Evolutionary conservation across 2,113 vertebrate species (phyloP).

Genomic region (Ascaphus truei): DNA sequence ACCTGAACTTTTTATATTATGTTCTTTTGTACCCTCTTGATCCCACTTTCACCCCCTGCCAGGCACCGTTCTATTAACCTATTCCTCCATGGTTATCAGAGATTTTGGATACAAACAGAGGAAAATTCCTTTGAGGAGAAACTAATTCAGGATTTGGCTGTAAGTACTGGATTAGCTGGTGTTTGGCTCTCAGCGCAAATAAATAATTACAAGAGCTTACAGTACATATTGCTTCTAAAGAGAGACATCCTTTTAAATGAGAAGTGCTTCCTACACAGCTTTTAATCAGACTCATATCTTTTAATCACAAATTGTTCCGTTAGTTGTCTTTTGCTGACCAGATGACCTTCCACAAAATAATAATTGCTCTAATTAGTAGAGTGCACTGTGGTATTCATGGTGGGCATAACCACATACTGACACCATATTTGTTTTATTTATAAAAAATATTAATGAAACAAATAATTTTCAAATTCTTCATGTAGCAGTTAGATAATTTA

Average conservation of each 20-base stretch:
- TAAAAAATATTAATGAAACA: neutral
- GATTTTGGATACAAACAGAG: constrained; percentile 99
- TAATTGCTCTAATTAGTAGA: neutral
- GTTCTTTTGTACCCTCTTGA: constrained; percentile 71
- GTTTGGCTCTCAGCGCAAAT: constrained; percentile 7
- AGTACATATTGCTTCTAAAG: neutral
- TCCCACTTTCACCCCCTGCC: constrained; percentile 78
- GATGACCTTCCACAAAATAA: neutral
- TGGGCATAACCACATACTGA: neutral
- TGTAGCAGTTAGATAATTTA: too few relatives aligned
- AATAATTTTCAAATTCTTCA: neutral
- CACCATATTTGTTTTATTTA: neutral
- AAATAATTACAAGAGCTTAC: constrained; percentile 18
- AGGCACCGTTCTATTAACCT: constrained; percentile 99
- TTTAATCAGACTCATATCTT: constrained; percentile 4
- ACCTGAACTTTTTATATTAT: constrained; percentile 58
- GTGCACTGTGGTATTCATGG: neutral
- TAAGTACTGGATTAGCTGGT: constrained; percentile 79
- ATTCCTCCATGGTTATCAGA: constrained; percentile 99
- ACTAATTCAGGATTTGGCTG: constrained; percentile 98
- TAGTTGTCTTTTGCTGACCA: neutral
- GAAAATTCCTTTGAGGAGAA: constrained; percentile 99
- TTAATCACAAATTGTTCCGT: neutral
- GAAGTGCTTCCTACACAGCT: constrained; percentile 15
- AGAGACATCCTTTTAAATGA: neutral